Evolutionary conservation across 2,113 vertebrate species (phyloP).

Genomic region (Muscicapa adusta): DNA sequence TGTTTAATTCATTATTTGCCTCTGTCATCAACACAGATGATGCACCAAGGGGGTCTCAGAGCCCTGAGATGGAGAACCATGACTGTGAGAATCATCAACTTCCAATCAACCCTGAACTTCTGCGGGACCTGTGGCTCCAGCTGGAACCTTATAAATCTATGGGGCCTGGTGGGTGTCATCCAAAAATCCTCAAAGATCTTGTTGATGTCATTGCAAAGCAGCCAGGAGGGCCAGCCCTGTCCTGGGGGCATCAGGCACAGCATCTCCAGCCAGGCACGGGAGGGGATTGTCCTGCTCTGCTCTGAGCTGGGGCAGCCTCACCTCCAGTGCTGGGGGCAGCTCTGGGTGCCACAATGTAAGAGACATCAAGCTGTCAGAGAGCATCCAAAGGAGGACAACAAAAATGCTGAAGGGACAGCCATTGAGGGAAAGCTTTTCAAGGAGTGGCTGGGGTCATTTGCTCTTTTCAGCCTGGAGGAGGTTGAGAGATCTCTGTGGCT

Average conservation of each 20-base stretch:
- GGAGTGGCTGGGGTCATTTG: background rate
- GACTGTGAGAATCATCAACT: background rate
- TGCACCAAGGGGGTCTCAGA: background rate
- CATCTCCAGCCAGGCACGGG: accelerated
- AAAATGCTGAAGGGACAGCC: too few relatives aligned
- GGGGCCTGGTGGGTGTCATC: background rate
- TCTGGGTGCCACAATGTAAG: accelerated
- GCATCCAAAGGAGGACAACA: background rate
- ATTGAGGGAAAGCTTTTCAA: background rate
- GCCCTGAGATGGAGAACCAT: background rate
- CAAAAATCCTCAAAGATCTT: background rate
- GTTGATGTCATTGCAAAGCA: accelerated
- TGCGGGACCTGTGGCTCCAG: background rate
- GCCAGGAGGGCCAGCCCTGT: accelerated
- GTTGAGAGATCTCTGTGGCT: background rate
- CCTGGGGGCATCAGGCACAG: background rate
- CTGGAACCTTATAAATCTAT: background rate
- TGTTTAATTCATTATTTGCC: background rate
- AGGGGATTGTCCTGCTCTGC: accelerated
- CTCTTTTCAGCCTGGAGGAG: background rate
- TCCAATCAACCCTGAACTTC: background rate
- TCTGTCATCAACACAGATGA: background rate
- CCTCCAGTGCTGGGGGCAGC: background rate
- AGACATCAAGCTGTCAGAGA: background rate
- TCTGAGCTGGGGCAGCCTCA: accelerated